phyloP scores from a whole-genome alignment of 2,888 invertebrate species.

The Octonoba sinensis region DNA sequence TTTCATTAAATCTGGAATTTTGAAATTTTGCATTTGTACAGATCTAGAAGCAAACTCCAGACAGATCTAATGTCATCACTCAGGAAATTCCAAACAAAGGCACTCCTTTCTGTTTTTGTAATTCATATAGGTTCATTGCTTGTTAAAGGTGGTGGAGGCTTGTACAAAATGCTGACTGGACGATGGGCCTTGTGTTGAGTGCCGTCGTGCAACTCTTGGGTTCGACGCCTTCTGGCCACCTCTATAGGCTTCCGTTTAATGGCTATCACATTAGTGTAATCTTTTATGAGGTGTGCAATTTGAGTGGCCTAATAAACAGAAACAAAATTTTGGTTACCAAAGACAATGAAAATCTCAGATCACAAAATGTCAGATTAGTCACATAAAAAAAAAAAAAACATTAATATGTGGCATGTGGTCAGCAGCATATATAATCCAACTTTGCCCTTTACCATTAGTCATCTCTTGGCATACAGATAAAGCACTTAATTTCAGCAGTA shows the following conservation, averaged over 20 bases:
- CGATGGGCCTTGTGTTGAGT: constrained; percentile 63
- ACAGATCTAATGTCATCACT: constrained; percentile 7
- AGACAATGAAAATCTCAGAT: not conserved
- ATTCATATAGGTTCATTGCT: constrained; percentile 64
- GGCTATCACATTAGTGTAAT: constrained; percentile 81
- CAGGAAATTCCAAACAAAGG: constrained; percentile 39
- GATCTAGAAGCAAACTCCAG: not conserved
- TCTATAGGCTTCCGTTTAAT: constrained; percentile 62
- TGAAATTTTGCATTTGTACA: not conserved
- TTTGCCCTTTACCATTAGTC: no score
- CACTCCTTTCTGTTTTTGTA: constrained; percentile 29
- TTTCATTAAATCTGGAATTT: no score
- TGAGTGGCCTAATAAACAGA: constrained; percentile 83
- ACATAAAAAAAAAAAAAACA: no score
- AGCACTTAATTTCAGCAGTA: no score
- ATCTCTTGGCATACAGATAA: no score
- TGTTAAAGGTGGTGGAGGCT: constrained; percentile 67
- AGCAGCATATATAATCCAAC: no score
- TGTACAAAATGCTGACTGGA: constrained; percentile 67
- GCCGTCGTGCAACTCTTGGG: constrained; percentile 49
- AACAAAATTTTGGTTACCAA: not conserved
- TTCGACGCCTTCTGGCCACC: constrained; percentile 51
- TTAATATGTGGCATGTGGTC: no score
- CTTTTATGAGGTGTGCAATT: constrained; percentile 90
- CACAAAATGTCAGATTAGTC: not conserved